Evolutionary conservation across 1,140 invertebrate genomes (phyloP), one percentile per base, ranked within the genome.

Genomic region (Palaemon carinicauda): DNA sequence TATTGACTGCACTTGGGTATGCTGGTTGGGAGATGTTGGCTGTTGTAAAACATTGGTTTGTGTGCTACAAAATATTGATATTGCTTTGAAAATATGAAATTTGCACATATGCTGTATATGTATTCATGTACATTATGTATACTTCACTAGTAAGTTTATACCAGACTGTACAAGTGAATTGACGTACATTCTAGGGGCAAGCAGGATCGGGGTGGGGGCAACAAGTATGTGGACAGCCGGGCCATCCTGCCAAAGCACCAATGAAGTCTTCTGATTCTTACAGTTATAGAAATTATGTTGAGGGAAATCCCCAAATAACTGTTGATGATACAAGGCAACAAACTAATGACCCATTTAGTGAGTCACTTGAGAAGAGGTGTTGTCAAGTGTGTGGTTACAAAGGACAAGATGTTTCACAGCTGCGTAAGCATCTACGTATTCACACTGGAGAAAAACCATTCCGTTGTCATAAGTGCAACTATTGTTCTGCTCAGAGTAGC

Each of bases 381-480:
- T 86, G 83, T n/a, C 41, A 80, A 31, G 17, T 86, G n/a, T 86
- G 83, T 24, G 83, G 83, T 5, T 86, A 80, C 51, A 79, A 79
- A 50, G 77, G 83, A 24, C 77, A 80, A 29, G 77, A 80, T 56
- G 51, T 71, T n/a, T 86, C 83, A 53, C 83, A 86, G 51, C 77
- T 86, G 29, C 74, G 77, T 27, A 86, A 86, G 51, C 83, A 86
- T 31, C 83, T 86, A 1, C 75, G 83, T 1, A 80, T 86, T 51
- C 83, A 86, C 51, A 86, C 83, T 41, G 83, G 83, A 27, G 77
- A 86, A 65, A 86, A 80, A 65, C 83, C 83, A 14, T 86, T 73
- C 52, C 77, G 80, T 60, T 86, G 83, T 21, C 77, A 77, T 17
- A 52, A 50, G 14, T 86, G 83, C n/a, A n/a, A 53, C 50, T 86